A percentile compares a stretch with the other conserved stretches of the same genome.
Evolutionary conservation across 2,888 invertebrate genomes (phyloP).

Genomic region (Andrena hattorfiana): DNA sequence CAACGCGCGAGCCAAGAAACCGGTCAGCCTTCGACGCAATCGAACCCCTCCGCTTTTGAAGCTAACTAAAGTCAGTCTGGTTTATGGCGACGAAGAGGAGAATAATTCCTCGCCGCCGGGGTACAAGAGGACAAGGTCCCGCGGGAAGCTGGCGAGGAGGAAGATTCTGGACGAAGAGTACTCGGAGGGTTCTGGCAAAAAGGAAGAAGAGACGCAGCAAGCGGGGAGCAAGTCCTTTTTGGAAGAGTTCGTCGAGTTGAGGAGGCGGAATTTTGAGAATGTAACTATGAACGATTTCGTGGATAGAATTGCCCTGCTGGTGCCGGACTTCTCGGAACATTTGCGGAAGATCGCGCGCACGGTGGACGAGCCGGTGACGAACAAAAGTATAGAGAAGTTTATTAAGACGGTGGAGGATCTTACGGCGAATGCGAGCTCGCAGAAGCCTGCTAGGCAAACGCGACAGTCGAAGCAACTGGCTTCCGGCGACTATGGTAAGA

Average conservation of each 20-base stretch:
- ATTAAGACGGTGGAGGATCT: constrained; percentile 45
- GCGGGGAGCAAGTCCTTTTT: background rate
- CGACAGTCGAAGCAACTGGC: constrained; percentile 34
- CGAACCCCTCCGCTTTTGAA: constrained; percentile 72
- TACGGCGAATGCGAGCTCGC: constrained; percentile 24
- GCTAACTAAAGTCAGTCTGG: constrained; percentile 68
- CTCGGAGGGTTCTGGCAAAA: background rate
- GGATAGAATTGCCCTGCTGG: constrained; percentile 27
- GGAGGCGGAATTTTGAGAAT: background rate
- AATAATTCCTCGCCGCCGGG: constrained; percentile 14
- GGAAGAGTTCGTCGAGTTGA: background rate
- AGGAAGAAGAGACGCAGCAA: constrained; percentile 4
- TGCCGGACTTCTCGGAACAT: constrained; percentile 52
- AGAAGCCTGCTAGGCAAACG: constrained; percentile 19
- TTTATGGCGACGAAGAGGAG: constrained; percentile 59
- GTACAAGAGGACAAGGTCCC: constrained; percentile 16
- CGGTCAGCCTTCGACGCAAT: constrained; percentile 63
- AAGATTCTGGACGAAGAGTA: constrained; percentile 51
- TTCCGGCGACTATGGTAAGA: constrained; percentile 27
- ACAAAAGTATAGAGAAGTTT: constrained; percentile 44
- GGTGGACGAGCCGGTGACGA: constrained; percentile 36
- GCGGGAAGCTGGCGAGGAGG: constrained; percentile 38
- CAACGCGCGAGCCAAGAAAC: constrained; percentile 53
- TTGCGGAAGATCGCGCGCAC: constrained; percentile 42
- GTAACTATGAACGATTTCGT: constrained; percentile 51